Percentiles rank a stretch among this genome's conserved stretches.
These are phyloP conservation scores for Brotula barbata DNA, from an alignment of 2,797 vertebrate genomes.

Conservation along the genomic window DNA sequence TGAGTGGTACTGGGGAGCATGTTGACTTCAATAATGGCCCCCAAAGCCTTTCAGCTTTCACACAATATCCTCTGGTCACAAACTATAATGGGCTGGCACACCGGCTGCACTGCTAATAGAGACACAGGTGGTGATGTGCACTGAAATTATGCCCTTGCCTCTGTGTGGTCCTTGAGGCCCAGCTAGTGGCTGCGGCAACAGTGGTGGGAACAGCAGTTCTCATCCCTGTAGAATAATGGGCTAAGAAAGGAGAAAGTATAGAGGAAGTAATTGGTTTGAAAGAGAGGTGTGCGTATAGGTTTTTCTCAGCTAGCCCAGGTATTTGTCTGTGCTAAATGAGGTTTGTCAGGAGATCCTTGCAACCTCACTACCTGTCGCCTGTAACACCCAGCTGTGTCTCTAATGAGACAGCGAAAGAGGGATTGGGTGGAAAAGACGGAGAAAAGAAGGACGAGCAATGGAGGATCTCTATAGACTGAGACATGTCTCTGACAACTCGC, in stretches of 20 bases:
- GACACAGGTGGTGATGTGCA: conserved; percentile 63
- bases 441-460: conserved; percentile 1
- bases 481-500: conserved; percentile 21
- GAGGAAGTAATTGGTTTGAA: conserved; percentile 69
- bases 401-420: conserved; percentile 67
- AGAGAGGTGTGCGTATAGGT: conserved; percentile 51
- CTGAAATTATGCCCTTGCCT: conserved; percentile 58
- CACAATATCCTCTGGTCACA: conserved; percentile 58
- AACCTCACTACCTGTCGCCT: conserved; percentile 52
- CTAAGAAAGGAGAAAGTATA: conserved; percentile 41
- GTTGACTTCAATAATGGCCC: conserved; percentile 67
- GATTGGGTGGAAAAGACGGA: conserved; percentile 35
- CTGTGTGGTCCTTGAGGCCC: conserved; percentile 52
- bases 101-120: conserved; percentile 57
- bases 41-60: conserved; percentile 60
- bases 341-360: conserved; percentile 66
- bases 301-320: conserved; percentile 60
- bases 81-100: conserved; percentile 60
- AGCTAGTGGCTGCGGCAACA: conserved; percentile 30
- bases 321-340: conserved; percentile 74
- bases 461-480: conserved; percentile 16
- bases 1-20: conserved; percentile 39
- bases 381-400: conserved; percentile 53
- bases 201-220: conserved; percentile 34
- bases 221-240: conserved; percentile 37